A percentile compares a stretch with the other conserved stretches of the same genome.
Evolutionary conservation across 2,888 invertebrate species (phyloP).

Genomic region (Plemyria rubiginata): DNA sequence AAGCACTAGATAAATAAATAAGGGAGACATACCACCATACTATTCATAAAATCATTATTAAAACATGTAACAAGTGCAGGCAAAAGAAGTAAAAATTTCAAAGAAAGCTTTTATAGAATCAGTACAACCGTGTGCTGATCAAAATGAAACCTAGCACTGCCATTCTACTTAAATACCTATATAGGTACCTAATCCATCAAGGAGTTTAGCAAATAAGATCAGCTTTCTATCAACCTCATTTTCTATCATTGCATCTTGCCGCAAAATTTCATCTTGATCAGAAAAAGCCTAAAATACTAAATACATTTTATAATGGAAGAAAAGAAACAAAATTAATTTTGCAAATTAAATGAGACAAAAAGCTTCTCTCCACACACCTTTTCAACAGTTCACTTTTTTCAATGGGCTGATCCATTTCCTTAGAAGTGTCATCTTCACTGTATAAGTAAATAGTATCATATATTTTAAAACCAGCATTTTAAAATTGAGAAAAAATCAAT

Average conservation of each 20-base stretch:
- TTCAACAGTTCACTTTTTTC: slow-evolving; percentile 46
- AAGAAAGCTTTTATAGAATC: background rate
- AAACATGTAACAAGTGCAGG: too few relatives aligned
- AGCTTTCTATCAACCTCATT: background rate
- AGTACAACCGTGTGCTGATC: too few relatives aligned
- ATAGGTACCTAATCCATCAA: too few relatives aligned
- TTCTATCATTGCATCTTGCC: background rate
- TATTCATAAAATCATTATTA: slow-evolving; percentile 2
- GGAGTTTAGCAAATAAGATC: background rate
- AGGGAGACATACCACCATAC: slow-evolving; percentile 31
- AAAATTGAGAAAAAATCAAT: background rate
- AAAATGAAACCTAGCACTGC: too few relatives aligned
- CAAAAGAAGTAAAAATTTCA: too few relatives aligned
- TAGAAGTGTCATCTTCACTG: slow-evolving; percentile 48
- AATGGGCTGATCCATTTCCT: slow-evolving; percentile 43
- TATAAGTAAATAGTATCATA: slow-evolving; percentile 35
- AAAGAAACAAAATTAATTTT: background rate
- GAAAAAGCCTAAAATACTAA: background rate
- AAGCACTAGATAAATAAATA: slow-evolving; percentile 50
- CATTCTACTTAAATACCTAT: too few relatives aligned
- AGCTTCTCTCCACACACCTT: slow-evolving; percentile 49
- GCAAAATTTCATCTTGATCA: background rate
- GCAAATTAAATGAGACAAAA: slow-evolving; percentile 5
- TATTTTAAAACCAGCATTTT: slow-evolving; percentile 7
- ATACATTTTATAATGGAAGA: too few relatives aligned